Percentiles rank a stretch among this genome's conserved stretches.
Conservation (phyloP, 2,797 vertebrate genomes). For the Neosalanx taihuensis region DNA sequence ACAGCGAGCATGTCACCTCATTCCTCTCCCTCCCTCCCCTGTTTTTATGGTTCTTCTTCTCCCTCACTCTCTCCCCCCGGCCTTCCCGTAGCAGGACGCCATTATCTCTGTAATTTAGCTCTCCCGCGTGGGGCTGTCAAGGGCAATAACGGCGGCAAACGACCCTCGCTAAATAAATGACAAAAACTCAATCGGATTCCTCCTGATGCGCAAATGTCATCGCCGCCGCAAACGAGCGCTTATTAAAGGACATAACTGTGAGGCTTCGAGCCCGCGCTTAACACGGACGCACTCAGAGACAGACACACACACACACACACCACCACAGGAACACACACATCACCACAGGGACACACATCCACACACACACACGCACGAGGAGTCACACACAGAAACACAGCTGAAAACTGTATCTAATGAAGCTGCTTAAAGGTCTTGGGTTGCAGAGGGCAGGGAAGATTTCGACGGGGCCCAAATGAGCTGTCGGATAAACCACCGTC, state of each 20-base stretch:
- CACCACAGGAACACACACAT: not conserved
- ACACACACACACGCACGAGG: not conserved
- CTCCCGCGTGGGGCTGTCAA: slow-evolving; percentile 17
- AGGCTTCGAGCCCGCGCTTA: not conserved
- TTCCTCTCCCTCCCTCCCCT: not conserved
- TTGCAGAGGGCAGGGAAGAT: not conserved
- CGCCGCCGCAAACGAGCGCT: not conserved
- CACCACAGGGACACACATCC: too few species aligned
- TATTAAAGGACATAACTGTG: not conserved
- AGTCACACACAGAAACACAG: not conserved
- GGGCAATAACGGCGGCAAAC: slow-evolving; percentile 20
- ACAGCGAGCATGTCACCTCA: not conserved
- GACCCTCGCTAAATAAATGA: slow-evolving; percentile 19
- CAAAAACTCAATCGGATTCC: slow-evolving; percentile 17
- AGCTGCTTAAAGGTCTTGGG: slow-evolving; percentile 4
- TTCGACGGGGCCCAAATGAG: not conserved
- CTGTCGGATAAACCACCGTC: not conserved
- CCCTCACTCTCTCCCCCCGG: not conserved
- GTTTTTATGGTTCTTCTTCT: too few species aligned
- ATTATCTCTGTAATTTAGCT: slow-evolving; percentile 23
- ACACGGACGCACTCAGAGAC: not conserved
- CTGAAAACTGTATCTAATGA: slow-evolving; percentile 1
- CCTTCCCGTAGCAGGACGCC: slow-evolving; percentile 2
- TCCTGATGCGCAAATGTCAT: slow-evolving; percentile 3
- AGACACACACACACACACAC: not conserved